Conservation (phyloP, 2,888 invertebrate species). For the Brassicogethes aeneus region DNA sequence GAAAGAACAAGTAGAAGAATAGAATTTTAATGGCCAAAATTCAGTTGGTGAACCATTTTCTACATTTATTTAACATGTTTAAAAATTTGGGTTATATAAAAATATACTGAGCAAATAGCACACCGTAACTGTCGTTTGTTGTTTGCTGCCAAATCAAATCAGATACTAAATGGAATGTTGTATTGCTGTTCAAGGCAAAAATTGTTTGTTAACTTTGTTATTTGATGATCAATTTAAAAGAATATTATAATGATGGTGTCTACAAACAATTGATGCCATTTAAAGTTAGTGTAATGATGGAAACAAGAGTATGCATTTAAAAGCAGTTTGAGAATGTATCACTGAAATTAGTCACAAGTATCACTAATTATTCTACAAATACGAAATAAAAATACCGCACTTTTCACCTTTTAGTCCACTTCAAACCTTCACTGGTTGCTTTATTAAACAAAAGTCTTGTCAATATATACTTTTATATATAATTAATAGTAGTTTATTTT, state of each 20-base stretch:
- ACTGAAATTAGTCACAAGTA: slow-evolving; percentile 40
- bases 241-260: no score
- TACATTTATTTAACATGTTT: slow-evolving; percentile 30
- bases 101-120: slow-evolving; percentile 39
- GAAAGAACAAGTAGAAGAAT: background rate
- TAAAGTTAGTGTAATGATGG: no score
- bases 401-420: slow-evolving; percentile 35
- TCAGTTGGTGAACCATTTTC: slow-evolving; percentile 36
- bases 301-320: slow-evolving; percentile 23
- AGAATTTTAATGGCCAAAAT: background rate
- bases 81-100: slow-evolving; percentile 33
- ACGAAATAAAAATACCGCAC: slow-evolving; percentile 36
- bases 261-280: no score
- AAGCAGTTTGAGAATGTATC: slow-evolving; percentile 27
- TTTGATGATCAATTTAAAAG: no score
- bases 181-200: no score
- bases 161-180: slow-evolving; percentile 1
- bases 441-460: slow-evolving; percentile 31
- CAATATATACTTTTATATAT: slow-evolving; percentile 30
- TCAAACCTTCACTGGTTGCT: slow-evolving; percentile 26
- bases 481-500: slow-evolving; percentile 31
- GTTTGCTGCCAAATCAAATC: slow-evolving; percentile 4
- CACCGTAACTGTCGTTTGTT: slow-evolving; percentile 28
- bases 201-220: no score
- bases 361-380: slow-evolving; percentile 35